Evolutionary conservation across 1,140 invertebrate species (phyloP), one percentile per base, ranked within the genome.

Genomic region (Scaptomyza pallida): DNA sequence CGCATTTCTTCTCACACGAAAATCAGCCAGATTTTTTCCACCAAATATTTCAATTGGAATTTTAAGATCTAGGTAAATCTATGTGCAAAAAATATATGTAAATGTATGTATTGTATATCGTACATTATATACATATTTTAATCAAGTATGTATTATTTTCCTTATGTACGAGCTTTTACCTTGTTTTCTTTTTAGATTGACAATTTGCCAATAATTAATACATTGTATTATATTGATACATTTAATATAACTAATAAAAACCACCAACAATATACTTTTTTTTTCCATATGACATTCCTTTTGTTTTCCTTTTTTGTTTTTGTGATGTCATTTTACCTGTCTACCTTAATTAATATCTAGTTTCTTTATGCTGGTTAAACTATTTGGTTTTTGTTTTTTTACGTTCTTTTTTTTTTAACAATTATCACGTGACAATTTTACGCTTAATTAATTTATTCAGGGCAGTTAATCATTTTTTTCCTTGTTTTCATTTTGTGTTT

Each of bases 381-480:
- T 65, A 51, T 70, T 56, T 16, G 54, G 12, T 41, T 54, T 59
- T 63, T 70, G 43, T 69, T 63, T 40, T 57, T 41, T 5, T 44
- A 10, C 16, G 23, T 6, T 30, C 8, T 44, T 62, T 48, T 44
- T 74, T 44, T 69, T 74, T 81, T 35, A 88, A 88, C 82, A 88
- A 88, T 88, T 88, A 88, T 89, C 82, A 88, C 82, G 83, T 88
- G 83, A 88, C 82, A 88, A 89, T 89, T 86, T 82, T 74, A 52
- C 60, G 69, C 71, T 88, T 72, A 57, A 82, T 82, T 88, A 83
- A 88, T 75, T 89, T 88, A 82, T 88, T 75, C 72, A 76, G 79
- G 75, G 79, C 79, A 78, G 75, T 83, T 62, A 78, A 73, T 72
- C 50, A 63, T 71, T 63, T 73, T 57, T 57, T 57, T 13, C 47